A percentile compares a stretch with the other conserved stretches of the same genome.
Evolutionary conservation across 35 echinoderm and acorn worm genomes (phyloP).

Genomic region (Acanthaster planci): DNA sequence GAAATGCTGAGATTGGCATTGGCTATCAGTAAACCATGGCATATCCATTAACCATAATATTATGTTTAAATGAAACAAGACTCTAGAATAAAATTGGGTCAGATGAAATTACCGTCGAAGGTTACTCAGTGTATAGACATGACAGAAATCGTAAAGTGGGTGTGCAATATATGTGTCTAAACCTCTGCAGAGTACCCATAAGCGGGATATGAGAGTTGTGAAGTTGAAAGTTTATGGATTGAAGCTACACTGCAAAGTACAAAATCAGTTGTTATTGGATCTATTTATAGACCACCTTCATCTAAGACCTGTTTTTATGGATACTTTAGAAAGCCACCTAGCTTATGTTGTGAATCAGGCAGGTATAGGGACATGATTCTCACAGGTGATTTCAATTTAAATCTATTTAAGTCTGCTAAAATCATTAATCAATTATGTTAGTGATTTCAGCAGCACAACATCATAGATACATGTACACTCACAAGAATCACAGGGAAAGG

Average conservation of each 20-base stretch:
- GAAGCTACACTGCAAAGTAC: constrained; percentile 11
- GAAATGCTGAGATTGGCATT: constrained; percentile 4
- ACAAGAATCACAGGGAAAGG: constrained; percentile 27
- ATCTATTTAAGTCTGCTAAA: constrained; percentile 31
- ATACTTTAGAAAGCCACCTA: constrained; percentile 22
- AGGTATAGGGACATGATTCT: background rate
- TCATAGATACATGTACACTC: constrained; percentile 28
- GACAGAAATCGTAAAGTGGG: constrained; percentile 33
- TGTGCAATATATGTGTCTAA: constrained; percentile 26
- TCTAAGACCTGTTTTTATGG: constrained; percentile 14
- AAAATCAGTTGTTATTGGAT: constrained; percentile 26
- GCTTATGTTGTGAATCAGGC: background rate
- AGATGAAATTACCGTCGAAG: constrained; percentile 12
- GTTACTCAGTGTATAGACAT: constrained; percentile 26
- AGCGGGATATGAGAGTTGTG: background rate
- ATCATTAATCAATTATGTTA: constrained; percentile 20
- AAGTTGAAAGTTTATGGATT: constrained; percentile 9
- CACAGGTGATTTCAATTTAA: constrained; percentile 37
- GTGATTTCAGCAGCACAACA: constrained; percentile 9
- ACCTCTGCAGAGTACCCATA: background rate
- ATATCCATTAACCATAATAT: constrained; percentile 10
- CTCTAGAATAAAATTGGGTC: constrained; percentile 24
- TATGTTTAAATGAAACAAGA: constrained; percentile 40
- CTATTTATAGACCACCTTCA: constrained; percentile 6
- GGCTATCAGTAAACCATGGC: no score